A percentile compares a stretch with the other conserved stretches of the same genome.
These are phyloP conservation scores for Monopis laevigella DNA, from an alignment of 2,888 invertebrate species.

Conservation along the genomic window DNA sequence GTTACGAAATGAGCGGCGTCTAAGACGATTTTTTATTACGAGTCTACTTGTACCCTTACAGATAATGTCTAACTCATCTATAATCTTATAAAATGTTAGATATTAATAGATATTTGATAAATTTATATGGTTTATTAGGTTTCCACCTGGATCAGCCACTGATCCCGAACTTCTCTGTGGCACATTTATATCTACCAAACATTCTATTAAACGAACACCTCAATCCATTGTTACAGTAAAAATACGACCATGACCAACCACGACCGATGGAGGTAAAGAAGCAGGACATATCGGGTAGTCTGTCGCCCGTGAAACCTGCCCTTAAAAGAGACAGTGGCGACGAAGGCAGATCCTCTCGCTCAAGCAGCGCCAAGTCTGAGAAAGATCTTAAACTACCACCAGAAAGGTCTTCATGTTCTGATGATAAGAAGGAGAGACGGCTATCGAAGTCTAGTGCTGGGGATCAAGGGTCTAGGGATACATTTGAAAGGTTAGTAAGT, in stretches of 20 bases:
- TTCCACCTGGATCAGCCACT: too few relatives aligned
- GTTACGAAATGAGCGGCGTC: too few relatives aligned
- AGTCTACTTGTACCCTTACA: too few relatives aligned
- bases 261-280: conserved; percentile 57
- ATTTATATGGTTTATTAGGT: too few relatives aligned
- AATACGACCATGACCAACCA: conserved; percentile 37
- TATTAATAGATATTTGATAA: too few relatives aligned
- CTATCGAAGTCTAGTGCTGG: conserved; percentile 39
- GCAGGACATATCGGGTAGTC: conserved; percentile 50
- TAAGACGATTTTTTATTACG: too few relatives aligned
- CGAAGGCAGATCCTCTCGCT: conserved; percentile 31
- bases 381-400: conserved; percentile 45
- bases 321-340: conserved; percentile 37
- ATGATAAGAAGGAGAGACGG: conserved; percentile 35
- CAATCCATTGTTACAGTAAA: conserved; percentile 28
- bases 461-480: conserved; percentile 41
- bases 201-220: conserved; percentile 10
- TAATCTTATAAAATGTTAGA: too few relatives aligned
- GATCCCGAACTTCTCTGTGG: neutral
- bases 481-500: conserved; percentile 42
- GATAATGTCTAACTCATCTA: too few relatives aligned
- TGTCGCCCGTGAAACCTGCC: conserved; percentile 45
- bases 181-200: neutral
- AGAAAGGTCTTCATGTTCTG: conserved; percentile 46
- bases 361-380: conserved; percentile 41